Base-by-base conservation (phyloP, 53 echinoderm and acorn worm species). In the Hippasteria phrygiana region DNA sequence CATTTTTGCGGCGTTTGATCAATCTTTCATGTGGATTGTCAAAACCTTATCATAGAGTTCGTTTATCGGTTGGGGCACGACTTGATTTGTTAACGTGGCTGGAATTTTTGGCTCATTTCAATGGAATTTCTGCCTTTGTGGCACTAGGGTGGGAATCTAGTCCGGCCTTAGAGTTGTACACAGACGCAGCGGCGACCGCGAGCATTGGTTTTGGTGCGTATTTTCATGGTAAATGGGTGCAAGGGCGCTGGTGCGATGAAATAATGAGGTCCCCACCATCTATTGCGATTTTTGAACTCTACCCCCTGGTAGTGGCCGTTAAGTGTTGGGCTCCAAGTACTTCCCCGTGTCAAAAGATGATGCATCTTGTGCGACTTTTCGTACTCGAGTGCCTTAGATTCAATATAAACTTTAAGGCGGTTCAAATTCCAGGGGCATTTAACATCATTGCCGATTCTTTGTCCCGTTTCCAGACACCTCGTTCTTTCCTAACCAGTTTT, bases 391-490 rank as follows among this genome's bases (percentile, higher is more conserved):
- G 88, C 34, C 77, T 88, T 3, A 41, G 24, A 1, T 24, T 28
- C 33, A 88, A 88, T 31, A 76, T 88, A 33, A 3, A 12, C 0
- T 62, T 88, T 28, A 75, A 59, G 31, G 88, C 88, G n/a, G 24
- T 43, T 32, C 74, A 88, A 43, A 38, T 82, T 1, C 40, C 63
- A 16, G 83, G 83, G 0, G 65, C 41, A 40, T 13, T 5, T 42
- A 82, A 82, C 65, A 66, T 42, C 1, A 26, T 64, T 4, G 83
- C 83, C 0, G 83, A 82, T 64, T 18, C 83, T 64, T 26, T 82
- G 26, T 82, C 83, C 4, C 83, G 83, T 63, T 82, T 82, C 16
- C 83, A 82, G n/a, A n/a, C n/a, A n/a, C n/a, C n/a, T n/a, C n/a
- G n/a, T n/a, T n/a, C n/a, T n/a, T n/a, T n/a, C n/a, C n/a, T n/a